Percentiles rank a stretch among this genome's conserved stretches.
phyloP scores from a whole-genome alignment of 2,888 invertebrate genomes.

The Tenthredo mesomela region DNA sequence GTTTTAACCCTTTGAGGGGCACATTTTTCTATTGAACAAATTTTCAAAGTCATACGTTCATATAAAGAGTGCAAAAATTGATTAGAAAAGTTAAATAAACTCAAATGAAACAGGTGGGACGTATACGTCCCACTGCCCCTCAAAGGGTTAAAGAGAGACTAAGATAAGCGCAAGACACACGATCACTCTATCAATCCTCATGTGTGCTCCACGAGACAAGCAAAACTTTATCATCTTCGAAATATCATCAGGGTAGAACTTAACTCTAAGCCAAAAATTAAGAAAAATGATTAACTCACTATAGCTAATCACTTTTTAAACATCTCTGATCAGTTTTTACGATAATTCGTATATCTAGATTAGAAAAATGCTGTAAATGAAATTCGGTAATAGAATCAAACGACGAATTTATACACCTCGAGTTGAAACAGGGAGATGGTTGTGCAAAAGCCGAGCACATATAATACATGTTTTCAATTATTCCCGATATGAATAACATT shows the following conservation, averaged over 20 bases:
- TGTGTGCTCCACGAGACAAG: background rate
- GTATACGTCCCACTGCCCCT: too few species aligned
- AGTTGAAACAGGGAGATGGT: background rate
- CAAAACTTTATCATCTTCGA: background rate
- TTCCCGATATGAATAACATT: slow-evolving; percentile 69
- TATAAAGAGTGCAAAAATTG: too few species aligned
- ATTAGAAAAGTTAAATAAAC: too few species aligned
- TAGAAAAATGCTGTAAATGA: background rate
- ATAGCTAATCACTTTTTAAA: background rate
- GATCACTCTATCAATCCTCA: background rate
- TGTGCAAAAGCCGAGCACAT: background rate
- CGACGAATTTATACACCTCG: background rate
- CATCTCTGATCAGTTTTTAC: background rate
- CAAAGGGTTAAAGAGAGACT: background rate
- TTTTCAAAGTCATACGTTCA: too few species aligned
- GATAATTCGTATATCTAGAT: background rate
- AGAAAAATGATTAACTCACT: background rate
- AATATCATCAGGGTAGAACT: background rate
- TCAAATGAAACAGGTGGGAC: too few species aligned
- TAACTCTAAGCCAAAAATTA: background rate
- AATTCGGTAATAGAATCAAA: background rate
- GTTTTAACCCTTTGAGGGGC: too few species aligned
- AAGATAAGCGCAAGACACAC: background rate
- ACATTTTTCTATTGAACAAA: too few species aligned
- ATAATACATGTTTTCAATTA: slow-evolving; percentile 67